Percentiles rank a stretch among this genome's conserved stretches.
phyloP scores from a whole-genome alignment of 2,797 vertebrate genomes.

The Arctocebus calabarensis region DNA sequence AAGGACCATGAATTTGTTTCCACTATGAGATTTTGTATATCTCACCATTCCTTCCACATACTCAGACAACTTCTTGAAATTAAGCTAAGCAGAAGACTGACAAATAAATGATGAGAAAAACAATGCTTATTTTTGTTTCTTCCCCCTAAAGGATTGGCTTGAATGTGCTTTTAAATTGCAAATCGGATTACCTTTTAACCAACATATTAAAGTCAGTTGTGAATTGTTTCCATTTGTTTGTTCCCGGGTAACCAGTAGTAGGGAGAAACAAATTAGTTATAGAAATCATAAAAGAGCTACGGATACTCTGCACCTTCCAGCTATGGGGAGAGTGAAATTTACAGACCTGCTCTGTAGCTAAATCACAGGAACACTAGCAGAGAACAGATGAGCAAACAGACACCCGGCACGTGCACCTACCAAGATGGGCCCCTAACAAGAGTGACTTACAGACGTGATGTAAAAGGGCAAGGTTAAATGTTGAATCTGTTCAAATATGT shows the following conservation, averaged over 20 bases:
- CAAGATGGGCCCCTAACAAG: not conserved
- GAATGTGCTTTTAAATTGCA: conserved; percentile 1
- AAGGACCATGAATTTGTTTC: not conserved
- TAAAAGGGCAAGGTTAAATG: not conserved
- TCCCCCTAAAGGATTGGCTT: not conserved
- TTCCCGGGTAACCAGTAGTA: not conserved
- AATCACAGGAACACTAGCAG: not conserved
- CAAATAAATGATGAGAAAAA: not conserved
- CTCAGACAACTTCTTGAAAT: not conserved
- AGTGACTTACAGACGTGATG: not conserved
- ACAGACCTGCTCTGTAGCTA: not conserved
- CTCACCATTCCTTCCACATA: not conserved
- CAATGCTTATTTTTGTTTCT: not conserved
- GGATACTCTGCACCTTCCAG: not conserved
- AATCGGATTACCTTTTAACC: conserved; percentile 24
- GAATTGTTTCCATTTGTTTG: not conserved
- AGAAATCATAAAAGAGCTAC: not conserved
- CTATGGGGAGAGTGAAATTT: not conserved
- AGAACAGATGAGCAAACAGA: not conserved
- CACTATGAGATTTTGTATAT: not conserved
- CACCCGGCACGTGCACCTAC: not conserved
- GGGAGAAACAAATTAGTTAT: not conserved
- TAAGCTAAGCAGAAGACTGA: not conserved
- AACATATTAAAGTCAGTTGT: not conserved
- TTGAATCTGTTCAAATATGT: not conserved